Base-by-base conservation (phyloP, 2,888 invertebrate species). In the Tiliacea citrago region DNA sequence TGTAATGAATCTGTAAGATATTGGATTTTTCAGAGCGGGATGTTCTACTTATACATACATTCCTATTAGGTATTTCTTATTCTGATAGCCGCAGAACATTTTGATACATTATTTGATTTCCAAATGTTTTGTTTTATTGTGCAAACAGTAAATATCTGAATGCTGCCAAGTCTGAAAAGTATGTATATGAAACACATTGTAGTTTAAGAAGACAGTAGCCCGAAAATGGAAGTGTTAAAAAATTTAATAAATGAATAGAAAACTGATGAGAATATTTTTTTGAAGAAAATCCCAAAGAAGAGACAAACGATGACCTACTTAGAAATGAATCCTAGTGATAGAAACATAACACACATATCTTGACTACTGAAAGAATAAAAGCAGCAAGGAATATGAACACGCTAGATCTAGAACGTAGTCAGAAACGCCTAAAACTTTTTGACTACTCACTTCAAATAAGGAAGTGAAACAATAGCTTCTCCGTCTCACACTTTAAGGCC, bases 1-100 rank as follows among this genome's bases (percentile, higher is more conserved):
- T 71, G 72, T 81, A 80, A 80, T 80, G 80, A 81, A 77, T 71
- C 63, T 63, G 49, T 29, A 68, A 71, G 77, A 77, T 81, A 80
- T 80, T 81, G 77, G 72, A 80, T 68, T 68, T 45, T 68, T 39
- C 75, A 42, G 21, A 21, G 39, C 65, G 49, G 45, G 29, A 51
- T 51, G n/a, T 60, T 57, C 24, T 29, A 51, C 51, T 29, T 60
- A 68, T 35, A 24, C 47, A 24, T 53, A 13, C 35, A 51, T n/a
- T 24, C 18, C 0, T 24, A 58, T 51, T n/a, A n/a, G n/a, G 29
- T 67, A 35, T 47, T 66, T 57, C n/a, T 47, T 55, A 42, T 62
- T 62, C 55, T 55, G 3, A 51, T n/a, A 35, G 24, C 68, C 12
- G 18, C 21, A 57, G n/a, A 58, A 74, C 5, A 58, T 35, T 75